phyloP scores from a whole-genome alignment of 2,888 invertebrate species.

The Diplazon laetatorius region DNA sequence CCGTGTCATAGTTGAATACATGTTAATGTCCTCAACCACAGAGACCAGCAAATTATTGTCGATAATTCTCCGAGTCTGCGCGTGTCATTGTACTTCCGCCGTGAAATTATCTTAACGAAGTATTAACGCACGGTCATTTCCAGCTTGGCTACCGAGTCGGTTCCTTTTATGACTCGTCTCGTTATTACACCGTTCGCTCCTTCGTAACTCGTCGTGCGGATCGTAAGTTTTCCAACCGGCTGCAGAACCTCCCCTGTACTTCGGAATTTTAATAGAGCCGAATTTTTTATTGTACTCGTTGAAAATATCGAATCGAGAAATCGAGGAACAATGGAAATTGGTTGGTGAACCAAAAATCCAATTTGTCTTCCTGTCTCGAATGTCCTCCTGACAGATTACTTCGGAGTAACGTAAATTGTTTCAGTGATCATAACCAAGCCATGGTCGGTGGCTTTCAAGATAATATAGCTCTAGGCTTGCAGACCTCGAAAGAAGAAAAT shows the following conservation, averaged over 20 bases:
- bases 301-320: not conserved
- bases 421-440: too few species aligned
- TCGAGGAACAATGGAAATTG: not conserved
- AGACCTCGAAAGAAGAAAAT: too few species aligned
- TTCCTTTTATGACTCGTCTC: conserved; percentile 5
- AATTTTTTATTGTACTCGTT: not conserved
- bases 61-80: conserved; percentile 31
- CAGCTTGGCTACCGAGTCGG: conserved; percentile 50
- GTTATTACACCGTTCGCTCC: not conserved
- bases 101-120: conserved; percentile 62
- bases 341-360: not conserved
- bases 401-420: too few species aligned
- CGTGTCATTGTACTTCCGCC: conserved; percentile 48
- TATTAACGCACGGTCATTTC: conserved; percentile 54
- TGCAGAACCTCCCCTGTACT: too few species aligned
- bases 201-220: not conserved
- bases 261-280: not conserved
- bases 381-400: too few species aligned
- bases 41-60: conserved; percentile 17
- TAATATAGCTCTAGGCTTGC: too few species aligned
- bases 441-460: too few species aligned
- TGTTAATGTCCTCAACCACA: conserved; percentile 7
- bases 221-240: not conserved
- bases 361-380: too few species aligned
- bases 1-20: conserved; percentile 25